These are phyloP conservation scores for Drosophila sturtevanti DNA, from an alignment of 1,140 invertebrate genomes.

Conservation along the genomic window DNA sequence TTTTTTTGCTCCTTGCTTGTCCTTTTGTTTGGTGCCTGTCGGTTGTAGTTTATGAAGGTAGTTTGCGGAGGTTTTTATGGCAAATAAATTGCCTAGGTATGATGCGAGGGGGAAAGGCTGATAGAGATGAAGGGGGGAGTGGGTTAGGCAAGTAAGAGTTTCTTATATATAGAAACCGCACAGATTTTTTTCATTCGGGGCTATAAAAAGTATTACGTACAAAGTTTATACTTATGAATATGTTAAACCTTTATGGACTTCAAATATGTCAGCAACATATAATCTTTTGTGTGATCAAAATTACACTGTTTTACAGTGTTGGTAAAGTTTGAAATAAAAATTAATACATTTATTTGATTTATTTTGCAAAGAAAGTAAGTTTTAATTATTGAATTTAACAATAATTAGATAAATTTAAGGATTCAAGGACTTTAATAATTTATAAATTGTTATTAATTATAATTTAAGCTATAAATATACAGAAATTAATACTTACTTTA, in stretches of 20 bases:
- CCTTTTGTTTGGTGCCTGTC: conserved; percentile 38
- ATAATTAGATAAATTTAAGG: neutral
- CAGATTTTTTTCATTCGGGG: conserved; percentile 1
- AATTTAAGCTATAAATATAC: too few species aligned
- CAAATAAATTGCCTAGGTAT: conserved; percentile 56
- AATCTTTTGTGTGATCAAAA: neutral
- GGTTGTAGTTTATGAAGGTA: conserved; percentile 47
- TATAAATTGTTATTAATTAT: too few species aligned
- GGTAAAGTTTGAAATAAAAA: neutral
- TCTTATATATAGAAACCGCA: conserved; percentile 31
- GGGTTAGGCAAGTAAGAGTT: conserved; percentile 33
- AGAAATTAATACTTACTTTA: too few species aligned
- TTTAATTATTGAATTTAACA: neutral
- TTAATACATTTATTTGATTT: neutral
- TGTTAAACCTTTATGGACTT: neutral
- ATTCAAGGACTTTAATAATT: too few species aligned
- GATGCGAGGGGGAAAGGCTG: neutral
- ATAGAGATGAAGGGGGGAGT: neutral
- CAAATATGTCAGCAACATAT: neutral
- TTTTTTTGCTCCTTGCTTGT: neutral
- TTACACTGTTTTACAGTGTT: neutral
- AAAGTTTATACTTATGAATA: conserved; percentile 11
- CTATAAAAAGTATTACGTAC: neutral
- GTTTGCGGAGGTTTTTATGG: conserved; percentile 64
- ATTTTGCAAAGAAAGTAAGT: neutral